Base-by-base conservation (phyloP, 2,113 vertebrate species). In the Tragelaphus strepsiceros region DNA sequence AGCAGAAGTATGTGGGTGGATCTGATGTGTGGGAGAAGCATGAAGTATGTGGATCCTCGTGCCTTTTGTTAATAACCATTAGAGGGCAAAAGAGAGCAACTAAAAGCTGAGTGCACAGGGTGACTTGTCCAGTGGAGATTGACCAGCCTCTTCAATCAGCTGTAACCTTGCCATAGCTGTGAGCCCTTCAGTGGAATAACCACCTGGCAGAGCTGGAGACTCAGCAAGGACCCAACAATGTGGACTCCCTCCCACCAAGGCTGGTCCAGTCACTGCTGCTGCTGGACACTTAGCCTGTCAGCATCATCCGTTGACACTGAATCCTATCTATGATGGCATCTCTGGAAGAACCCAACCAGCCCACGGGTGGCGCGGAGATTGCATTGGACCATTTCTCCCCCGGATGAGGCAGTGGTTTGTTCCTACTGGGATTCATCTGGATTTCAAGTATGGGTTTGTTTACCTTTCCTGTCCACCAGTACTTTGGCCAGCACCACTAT, bases 21-120 rank as follows among this genome's bases (percentile, higher is more conserved):
- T 49, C 13, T 16, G 43, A 54, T 39, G n/a, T 59, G 12, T 16
- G 58, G 49, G 32, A 77, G 24, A 59, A 22, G 46, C 30, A 54
- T 5, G 9, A 39, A 3, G 6, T 0, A 1, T 0, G 15, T 54
- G 35, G 21, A 4, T 8, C 13, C 67, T 39, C 7, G 9, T 4
- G 17, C 46, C 53, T 53, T 43, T 0, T 0, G 15, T 46, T 61
- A 32, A 24, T 12, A 49, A 22, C 64, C 67, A 51, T 22, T 61
- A 61, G 83, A 74, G 3, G 14, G n/a, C 77, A 28, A 43, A 21
- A 43, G 67, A 61, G 32, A 53, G 49, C 78, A 58, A 32, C 28
- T 67, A 9, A 15, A 6, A 21, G 49, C 35, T 7, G 71, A 8
- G 43, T 17, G 0, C 28, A 5, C 24, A 30, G 46, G 32, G 24